Evolutionary conservation across 1,140 invertebrate species (phyloP), one percentile per base, ranked within the genome.

Genomic region (Trichomalopsis sarcophagae): DNA sequence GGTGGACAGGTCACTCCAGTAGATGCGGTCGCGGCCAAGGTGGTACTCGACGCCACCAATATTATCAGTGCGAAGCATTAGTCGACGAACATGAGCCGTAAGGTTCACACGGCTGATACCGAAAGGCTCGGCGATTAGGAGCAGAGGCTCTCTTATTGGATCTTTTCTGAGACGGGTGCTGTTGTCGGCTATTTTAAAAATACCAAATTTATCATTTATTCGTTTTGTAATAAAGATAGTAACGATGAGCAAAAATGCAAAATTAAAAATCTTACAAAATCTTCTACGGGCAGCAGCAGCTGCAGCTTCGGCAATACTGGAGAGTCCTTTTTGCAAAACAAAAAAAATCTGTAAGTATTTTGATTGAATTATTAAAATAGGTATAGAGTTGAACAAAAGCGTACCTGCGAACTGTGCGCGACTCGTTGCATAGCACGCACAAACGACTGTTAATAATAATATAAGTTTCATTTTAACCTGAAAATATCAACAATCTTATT

Each of bases 1-100:
- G 2, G 83, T 84, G 2, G 66, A n/a, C 30, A 84, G n/a, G 17
- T 84, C 83, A 33, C 76, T 84, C 83, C 83, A 84, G 27, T 78
- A 84, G 14, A 84, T 47, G 23, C 55, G 50, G 5, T 84, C 13
- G 4, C 71, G 74, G 7, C 5, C 13, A 17, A 69, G 44, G 14
- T 84, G 82, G 21, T 84, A 84, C n/a, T 84, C 75, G 1, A 77
- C 7, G 1, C 62, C 82, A 2, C 82, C 82, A 5, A 78, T 47
- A 40, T 30, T 47, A 3, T 68, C 23, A 4, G 50, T 50, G 1
- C 82, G 82, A 6, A 36, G 17, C 10, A 84, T 23, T 50, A 69
- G 23, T 2, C 23, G 14, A 27, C 82, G 82, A 5, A 13, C 14
- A 4, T 75, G 30, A 1, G 11, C 5, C 1, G n/a, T 50, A 10